These are phyloP conservation scores for Cochlearius cochlearius DNA, from an alignment of 2,113 vertebrate genomes.

Conservation along the genomic window DNA sequence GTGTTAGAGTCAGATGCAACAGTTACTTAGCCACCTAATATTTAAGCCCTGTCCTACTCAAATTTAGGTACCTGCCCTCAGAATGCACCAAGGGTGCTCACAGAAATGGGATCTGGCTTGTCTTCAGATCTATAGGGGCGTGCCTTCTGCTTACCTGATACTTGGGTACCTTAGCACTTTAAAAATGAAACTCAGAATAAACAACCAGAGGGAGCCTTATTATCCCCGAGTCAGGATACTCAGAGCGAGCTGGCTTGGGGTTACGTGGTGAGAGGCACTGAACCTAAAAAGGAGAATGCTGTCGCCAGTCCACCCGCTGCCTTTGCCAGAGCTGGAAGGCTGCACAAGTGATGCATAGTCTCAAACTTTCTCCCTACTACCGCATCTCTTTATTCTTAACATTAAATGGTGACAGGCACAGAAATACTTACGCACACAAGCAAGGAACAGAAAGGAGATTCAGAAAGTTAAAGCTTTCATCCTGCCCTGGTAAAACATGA, in stretches of 20 bases:
- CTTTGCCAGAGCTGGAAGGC: background rate
- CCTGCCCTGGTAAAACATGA: background rate
- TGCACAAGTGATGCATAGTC: background rate
- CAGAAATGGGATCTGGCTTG: background rate
- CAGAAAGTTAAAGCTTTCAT: background rate
- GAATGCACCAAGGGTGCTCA: background rate
- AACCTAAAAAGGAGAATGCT: background rate
- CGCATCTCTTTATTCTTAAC: background rate
- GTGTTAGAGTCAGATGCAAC: background rate
- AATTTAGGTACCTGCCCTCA: background rate
- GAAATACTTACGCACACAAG: background rate
- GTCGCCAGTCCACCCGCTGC: background rate
- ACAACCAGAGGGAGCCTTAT: background rate
- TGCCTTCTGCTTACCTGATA: background rate
- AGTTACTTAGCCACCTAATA: background rate
- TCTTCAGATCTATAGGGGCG: background rate
- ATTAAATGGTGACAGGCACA: background rate
- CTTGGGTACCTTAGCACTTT: background rate
- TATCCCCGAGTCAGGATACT: background rate
- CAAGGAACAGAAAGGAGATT: background rate
- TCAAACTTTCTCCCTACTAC: background rate
- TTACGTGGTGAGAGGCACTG: background rate
- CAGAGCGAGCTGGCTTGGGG: background rate
- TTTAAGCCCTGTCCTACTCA: background rate
- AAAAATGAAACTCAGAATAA: background rate